These are phyloP conservation scores for Eustalomyia histrio DNA, from an alignment of 2,888 invertebrate genomes.

Conservation along the genomic window DNA sequence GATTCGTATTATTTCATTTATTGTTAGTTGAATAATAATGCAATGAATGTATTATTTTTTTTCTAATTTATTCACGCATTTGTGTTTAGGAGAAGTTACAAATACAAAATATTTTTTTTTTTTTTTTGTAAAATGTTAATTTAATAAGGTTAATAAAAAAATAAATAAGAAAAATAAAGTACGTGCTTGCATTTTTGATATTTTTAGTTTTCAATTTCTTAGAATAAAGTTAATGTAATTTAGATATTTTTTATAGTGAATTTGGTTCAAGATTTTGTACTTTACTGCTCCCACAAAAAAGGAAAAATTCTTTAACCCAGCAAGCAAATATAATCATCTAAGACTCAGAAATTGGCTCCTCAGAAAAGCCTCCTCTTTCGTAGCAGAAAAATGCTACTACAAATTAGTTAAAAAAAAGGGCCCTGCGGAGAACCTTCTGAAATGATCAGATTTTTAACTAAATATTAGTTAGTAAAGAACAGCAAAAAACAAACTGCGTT, in stretches of 20 bases:
- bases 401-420: no score
- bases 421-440: no score
- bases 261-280: neutral
- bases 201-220: neutral
- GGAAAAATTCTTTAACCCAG: no score
- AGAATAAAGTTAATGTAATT: conserved; percentile 4
- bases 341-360: no score
- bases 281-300: neutral
- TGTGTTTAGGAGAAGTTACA: neutral
- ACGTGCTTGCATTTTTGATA: conserved; percentile 4
- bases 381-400: no score
- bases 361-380: no score
- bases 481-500: no score
- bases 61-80: neutral
- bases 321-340: no score
- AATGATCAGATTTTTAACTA: no score
- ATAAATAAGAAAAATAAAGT: neutral
- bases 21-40: conserved; percentile 29
- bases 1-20: neutral
- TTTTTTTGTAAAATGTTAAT: neutral
- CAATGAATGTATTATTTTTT: neutral
- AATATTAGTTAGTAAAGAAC: no score
- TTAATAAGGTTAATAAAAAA: neutral
- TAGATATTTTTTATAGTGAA: neutral
- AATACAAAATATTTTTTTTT: neutral